Conservation (phyloP, 2,797 vertebrate species). For the Galaxias olidus region DNA sequence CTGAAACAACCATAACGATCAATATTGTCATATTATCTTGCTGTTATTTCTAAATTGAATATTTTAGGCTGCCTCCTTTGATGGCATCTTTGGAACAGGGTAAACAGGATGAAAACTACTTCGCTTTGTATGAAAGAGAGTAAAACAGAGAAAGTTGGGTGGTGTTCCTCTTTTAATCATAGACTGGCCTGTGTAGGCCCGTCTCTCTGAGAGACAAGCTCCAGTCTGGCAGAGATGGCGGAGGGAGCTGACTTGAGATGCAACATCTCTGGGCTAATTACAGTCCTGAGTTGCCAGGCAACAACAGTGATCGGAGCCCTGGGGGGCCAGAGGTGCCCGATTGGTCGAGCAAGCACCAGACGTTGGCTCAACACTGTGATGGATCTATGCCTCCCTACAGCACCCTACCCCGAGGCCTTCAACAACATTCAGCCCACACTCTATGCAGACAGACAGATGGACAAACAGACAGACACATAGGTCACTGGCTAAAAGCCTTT, state of each 20-base stretch:
- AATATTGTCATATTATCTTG: no score
- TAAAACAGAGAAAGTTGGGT: no score
- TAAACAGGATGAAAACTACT: no score
- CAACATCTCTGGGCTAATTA: conserved; percentile 77
- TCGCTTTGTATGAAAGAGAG: no score
- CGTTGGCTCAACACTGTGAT: conserved; percentile 51
- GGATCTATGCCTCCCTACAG: conserved; percentile 57
- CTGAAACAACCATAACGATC: no score
- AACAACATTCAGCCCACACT: conserved; percentile 24
- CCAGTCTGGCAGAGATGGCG: conserved; percentile 67
- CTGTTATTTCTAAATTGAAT: no score
- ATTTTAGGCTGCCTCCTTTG: no score
- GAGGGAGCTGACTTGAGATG: conserved; percentile 64
- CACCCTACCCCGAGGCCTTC: conserved; percentile 39
- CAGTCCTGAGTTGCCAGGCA: conserved; percentile 82
- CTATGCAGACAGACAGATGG: conserved; percentile 24
- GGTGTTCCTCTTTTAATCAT: no score
- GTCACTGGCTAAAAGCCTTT: neutral
- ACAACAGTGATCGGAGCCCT: conserved; percentile 72
- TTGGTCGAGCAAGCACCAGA: conserved; percentile 61
- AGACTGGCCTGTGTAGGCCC: conserved; percentile 57
- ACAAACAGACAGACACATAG: conserved; percentile 1
- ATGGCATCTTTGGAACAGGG: no score
- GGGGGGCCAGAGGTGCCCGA: conserved; percentile 68
- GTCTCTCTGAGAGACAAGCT: conserved; percentile 10